phyloP scores from a whole-genome alignment of 2,888 invertebrate genomes.

The Zootermopsis nevadensis region DNA sequence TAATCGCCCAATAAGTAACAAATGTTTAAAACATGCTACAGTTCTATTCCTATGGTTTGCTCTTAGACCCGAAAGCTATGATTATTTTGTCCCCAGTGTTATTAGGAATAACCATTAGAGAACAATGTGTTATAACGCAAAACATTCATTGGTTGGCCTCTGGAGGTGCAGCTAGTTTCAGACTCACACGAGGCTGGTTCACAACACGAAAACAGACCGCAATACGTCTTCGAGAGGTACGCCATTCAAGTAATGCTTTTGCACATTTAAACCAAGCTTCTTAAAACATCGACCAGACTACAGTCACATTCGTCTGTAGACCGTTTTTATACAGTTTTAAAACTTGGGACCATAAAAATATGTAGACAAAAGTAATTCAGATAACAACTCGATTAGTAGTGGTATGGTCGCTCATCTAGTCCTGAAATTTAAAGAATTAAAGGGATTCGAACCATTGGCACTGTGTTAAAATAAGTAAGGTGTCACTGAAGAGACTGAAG shows the following conservation, averaged over 20 bases:
- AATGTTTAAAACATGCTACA: background rate
- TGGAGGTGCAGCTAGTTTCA: background rate
- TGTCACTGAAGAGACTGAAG: too few relatives aligned
- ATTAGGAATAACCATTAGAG: constrained; percentile 46
- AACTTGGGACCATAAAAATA: too few relatives aligned
- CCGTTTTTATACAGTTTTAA: too few relatives aligned
- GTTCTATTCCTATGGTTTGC: background rate
- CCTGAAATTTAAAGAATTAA: too few relatives aligned
- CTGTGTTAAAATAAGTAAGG: too few relatives aligned
- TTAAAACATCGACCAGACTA: background rate
- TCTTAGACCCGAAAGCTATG: constrained; percentile 27
- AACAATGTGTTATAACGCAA: constrained; percentile 28
- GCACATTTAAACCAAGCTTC: background rate
- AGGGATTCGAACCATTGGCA: too few relatives aligned
- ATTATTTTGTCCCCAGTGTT: constrained; percentile 40
- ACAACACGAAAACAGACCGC: background rate
- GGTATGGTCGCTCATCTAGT: too few relatives aligned
- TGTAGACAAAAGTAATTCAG: too few relatives aligned
- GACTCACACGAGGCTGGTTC: background rate
- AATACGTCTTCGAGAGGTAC: too few relatives aligned
- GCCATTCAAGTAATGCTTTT: background rate
- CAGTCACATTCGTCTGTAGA: too few relatives aligned
- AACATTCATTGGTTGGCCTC: background rate
- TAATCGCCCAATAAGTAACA: constrained; percentile 20
- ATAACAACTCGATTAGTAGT: too few relatives aligned